A percentile compares a stretch with the other conserved stretches of the same genome.
Conservation (phyloP, 2,797 vertebrate species). For the Tauraco hartlaubi region DNA sequence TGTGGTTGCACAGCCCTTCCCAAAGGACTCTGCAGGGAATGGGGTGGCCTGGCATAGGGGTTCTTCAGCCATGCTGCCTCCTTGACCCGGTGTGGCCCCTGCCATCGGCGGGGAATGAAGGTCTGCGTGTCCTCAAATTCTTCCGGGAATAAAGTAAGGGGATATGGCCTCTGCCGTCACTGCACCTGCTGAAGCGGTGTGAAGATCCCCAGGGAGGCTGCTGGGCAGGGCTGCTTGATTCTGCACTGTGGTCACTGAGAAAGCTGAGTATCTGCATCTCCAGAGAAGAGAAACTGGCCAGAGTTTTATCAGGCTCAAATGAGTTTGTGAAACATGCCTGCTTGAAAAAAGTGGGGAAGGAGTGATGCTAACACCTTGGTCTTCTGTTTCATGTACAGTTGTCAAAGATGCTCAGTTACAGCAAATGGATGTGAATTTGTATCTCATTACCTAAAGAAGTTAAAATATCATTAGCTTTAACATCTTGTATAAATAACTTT, state of each 20-base stretch:
- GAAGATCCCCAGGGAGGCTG: not conserved
- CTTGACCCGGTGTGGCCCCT: accelerated
- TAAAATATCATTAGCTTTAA: not conserved
- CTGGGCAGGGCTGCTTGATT: not conserved
- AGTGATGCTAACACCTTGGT: not conserved
- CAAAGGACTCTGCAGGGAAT: not conserved
- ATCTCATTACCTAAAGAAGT: not conserved
- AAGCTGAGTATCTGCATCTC: not conserved
- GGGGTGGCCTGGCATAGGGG: not conserved
- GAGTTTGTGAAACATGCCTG: not conserved
- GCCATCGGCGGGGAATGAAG: not conserved
- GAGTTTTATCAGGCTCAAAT: not conserved
- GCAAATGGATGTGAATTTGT: not conserved
- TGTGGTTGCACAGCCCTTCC: not conserved
- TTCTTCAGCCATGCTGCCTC: not conserved
- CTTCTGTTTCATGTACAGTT: not conserved
- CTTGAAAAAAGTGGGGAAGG: not conserved
- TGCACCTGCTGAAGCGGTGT: not conserved
- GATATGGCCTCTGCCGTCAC: not conserved
- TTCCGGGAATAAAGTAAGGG: conserved; percentile 16
- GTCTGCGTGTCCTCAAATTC: not conserved
- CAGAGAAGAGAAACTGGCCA: not conserved
- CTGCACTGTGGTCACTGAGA: not conserved
- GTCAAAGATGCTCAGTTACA: not conserved
- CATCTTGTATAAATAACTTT: not conserved